Evolutionary conservation across 2,113 vertebrate genomes (phyloP).

Genomic region (Nettapus auritus): DNA sequence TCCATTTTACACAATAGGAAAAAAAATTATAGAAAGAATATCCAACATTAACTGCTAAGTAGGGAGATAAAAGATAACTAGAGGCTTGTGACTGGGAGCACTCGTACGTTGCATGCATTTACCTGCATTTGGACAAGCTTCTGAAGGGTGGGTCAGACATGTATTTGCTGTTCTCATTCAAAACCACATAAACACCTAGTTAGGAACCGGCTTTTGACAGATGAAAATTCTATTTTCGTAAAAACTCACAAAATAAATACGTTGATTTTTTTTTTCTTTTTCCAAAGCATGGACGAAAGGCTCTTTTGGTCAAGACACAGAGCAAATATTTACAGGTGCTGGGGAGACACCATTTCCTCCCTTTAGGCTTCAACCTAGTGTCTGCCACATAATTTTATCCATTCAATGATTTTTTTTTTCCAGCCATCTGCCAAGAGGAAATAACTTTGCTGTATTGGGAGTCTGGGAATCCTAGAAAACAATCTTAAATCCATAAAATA

Average conservation of each 20-base stretch:
- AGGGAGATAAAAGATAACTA: conserved; percentile 32
- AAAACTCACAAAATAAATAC: not conserved
- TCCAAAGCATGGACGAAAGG: not conserved
- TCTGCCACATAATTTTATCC: conserved; percentile 73
- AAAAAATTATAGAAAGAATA: conserved; percentile 27
- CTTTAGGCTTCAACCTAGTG: conserved; percentile 47
- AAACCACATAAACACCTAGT: not conserved
- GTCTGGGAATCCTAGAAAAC: conserved; percentile 80
- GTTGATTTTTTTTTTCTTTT: not conserved
- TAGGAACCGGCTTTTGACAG: not conserved
- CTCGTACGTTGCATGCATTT: not conserved
- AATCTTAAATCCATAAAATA: conserved; percentile 78
- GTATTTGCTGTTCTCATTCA: not conserved
- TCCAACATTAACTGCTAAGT: not conserved
- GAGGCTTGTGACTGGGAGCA: not conserved
- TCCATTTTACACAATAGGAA: conserved; percentile 3
- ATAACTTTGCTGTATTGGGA: conserved; percentile 70
- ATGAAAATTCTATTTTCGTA: conserved; percentile 1
- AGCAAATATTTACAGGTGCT: conserved; percentile 60
- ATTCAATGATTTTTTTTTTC: conserved; percentile 59
- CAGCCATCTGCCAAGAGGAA: conserved; percentile 79
- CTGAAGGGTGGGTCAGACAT: not conserved
- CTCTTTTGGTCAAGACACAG: conserved; percentile 10
- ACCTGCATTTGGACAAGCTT: not conserved
- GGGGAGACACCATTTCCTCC: conserved; percentile 73